Percentiles rank a stretch among this genome's conserved stretches.
Evolutionary conservation across 2,888 invertebrate species (phyloP).

Genomic region (Scaptodrosophila latifasciaeformis): DNA sequence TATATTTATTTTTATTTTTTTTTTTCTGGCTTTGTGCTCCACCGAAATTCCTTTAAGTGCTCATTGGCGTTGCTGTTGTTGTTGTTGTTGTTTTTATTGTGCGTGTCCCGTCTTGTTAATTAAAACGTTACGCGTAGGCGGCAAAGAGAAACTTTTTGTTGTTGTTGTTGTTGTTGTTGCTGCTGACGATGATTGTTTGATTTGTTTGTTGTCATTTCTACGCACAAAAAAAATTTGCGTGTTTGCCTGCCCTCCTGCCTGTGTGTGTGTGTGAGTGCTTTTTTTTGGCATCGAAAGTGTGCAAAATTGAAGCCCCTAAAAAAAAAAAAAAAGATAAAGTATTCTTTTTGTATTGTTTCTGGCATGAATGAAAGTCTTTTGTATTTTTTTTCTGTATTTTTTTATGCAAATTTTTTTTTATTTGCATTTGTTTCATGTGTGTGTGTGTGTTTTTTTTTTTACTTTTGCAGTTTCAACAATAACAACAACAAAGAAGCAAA

Average conservation of each 20-base stretch:
- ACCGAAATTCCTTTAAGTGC: background rate
- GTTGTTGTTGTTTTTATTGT: background rate
- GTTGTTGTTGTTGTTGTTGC: too few relatives aligned
- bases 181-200: too few relatives aligned
- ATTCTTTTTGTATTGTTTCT: background rate
- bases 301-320: slow-evolving; percentile 40
- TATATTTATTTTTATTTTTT: slow-evolving; percentile 17
- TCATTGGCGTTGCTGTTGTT: background rate
- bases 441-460: too few relatives aligned
- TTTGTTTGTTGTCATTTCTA: slow-evolving; percentile 20
- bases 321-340: slow-evolving; percentile 15
- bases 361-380: slow-evolving; percentile 35
- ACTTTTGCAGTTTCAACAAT: slow-evolving; percentile 2
- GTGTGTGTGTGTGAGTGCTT: slow-evolving; percentile 2
- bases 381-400: too few relatives aligned
- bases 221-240: background rate
- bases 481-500: background rate
- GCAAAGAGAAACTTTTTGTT: slow-evolving; percentile 8
- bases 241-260: slow-evolving; percentile 1
- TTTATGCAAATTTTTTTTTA: slow-evolving; percentile 56
- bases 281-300: slow-evolving; percentile 23
- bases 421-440: slow-evolving; percentile 24
- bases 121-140: background rate
- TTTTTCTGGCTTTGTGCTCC: slow-evolving; percentile 10
- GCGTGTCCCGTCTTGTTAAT: background rate